Evolutionary conservation across 2,888 invertebrate genomes (phyloP), one percentile per base, ranked within the genome.

Genomic region (Lepidonotus clava): DNA sequence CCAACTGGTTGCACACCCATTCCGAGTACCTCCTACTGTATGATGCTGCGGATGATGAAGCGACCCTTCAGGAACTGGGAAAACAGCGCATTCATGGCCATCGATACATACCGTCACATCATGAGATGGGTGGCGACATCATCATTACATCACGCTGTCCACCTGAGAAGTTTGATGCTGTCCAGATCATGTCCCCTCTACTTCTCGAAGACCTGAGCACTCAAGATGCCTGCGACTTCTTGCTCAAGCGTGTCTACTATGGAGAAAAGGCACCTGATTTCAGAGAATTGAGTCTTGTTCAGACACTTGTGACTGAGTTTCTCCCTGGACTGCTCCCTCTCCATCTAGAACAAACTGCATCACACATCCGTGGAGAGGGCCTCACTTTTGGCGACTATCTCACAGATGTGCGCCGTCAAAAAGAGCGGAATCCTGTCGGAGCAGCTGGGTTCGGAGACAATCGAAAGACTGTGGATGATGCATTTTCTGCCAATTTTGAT

Each of bases 261-360:
- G n/a, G n/a, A n/a, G n/a, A n/a, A n/a, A n/a, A n/a, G 46, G 46
- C 38, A 40, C 21, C 21, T 4, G 11, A 40, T n/a, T n/a, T n/a
- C n/a, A n/a, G n/a, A 14, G 80, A 80, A 46, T 1, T 38, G 5
- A n/a, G 24, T 0, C n/a, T 11, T 18, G 14, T 76, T 4, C 18
- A 76, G 41, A 24, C 28, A 11, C 51, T 80, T 11, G 24, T 80
- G 0, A 34, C 34, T 21, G 28, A 41, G 1, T 51, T 28, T 21
- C 51, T 80, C 14, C 80, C 80, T 1, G 80, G 80, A 4, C 24
- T 41, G 5, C 51, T 80, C 8, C 80, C 80, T 1, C 41, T 80
- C 1, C 24, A 80, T 28, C 51, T 80, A 24, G 80, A 80, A 32
- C 80, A 80, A 24, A 80, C 80, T n/a, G 80, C 80, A 1, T 80